phyloP scores from a whole-genome alignment of 1,140 invertebrate species.

The Papilio polytes region DNA sequence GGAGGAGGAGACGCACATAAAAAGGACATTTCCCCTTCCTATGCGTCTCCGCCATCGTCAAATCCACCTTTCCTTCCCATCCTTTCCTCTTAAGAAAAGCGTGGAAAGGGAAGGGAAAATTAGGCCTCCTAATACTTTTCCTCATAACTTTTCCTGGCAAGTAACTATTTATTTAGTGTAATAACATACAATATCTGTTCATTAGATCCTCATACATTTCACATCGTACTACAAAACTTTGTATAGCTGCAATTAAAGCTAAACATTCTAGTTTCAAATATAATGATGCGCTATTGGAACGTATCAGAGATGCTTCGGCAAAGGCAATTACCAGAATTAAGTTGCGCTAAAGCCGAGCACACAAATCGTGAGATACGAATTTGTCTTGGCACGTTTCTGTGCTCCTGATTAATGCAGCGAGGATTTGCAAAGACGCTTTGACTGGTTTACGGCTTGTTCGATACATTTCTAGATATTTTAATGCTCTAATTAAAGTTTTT shows the following conservation, averaged over 20 bases:
- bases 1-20: too few species aligned
- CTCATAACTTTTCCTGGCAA: too few species aligned
- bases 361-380: constrained; percentile 39
- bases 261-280: constrained; percentile 13
- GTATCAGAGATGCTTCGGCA: constrained; percentile 22
- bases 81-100: too few species aligned
- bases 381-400: constrained; percentile 37
- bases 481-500: constrained; percentile 6
- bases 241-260: background rate
- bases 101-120: too few species aligned
- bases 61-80: too few species aligned
- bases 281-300: constrained; percentile 4
- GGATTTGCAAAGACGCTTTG: constrained; percentile 33
- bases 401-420: constrained; percentile 38
- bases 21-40: too few species aligned
- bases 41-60: too few species aligned
- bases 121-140: too few species aligned
- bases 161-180: too few species aligned
- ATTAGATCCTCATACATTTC: background rate
- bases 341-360: constrained; percentile 26
- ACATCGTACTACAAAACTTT: background rate
- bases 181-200: too few species aligned
- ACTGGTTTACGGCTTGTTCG: constrained; percentile 23
- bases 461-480: constrained; percentile 22
- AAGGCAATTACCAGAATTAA: constrained; percentile 40